Conservation (phyloP, 2,113 vertebrate species). For the Epinephelus cyanopodus region DNA sequence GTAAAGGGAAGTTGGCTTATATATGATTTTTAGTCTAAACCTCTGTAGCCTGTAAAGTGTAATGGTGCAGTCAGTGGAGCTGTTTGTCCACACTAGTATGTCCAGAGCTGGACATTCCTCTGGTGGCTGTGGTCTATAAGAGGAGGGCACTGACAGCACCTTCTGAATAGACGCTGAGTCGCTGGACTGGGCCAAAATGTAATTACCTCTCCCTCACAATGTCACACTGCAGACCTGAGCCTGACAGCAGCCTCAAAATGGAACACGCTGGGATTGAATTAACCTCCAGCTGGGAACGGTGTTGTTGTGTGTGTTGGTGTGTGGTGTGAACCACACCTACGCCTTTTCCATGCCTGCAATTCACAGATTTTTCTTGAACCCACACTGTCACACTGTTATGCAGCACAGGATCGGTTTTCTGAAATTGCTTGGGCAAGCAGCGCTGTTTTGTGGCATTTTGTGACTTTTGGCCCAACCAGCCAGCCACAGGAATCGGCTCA, state of each 20-base stretch:
- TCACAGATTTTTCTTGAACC: constrained; percentile 51
- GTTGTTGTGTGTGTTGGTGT: constrained; percentile 61
- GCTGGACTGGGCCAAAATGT: constrained; percentile 81
- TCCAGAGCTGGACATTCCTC: constrained; percentile 69
- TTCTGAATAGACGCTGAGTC: constrained; percentile 80
- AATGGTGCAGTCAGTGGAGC: constrained; percentile 12
- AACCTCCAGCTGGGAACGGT: constrained; percentile 75
- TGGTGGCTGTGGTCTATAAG: constrained; percentile 68
- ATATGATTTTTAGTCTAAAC: constrained; percentile 11
- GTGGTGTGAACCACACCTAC: constrained; percentile 57
- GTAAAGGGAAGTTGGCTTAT: background rate
- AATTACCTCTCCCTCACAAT: constrained; percentile 84
- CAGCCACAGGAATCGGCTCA: constrained; percentile 47
- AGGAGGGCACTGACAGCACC: constrained; percentile 70
- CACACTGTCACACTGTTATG: constrained; percentile 47
- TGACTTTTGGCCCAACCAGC: constrained; percentile 64
- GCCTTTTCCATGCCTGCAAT: constrained; percentile 56
- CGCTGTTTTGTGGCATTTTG: constrained; percentile 51
- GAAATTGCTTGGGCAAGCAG: constrained; percentile 63
- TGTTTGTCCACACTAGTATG: constrained; percentile 40
- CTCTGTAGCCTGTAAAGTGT: constrained; percentile 2
- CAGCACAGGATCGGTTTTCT: constrained; percentile 47
- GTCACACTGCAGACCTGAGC: constrained; percentile 78
- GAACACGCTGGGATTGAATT: constrained; percentile 80
- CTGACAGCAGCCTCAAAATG: constrained; percentile 81